Conservation (phyloP, 2,797 vertebrate species). For the Eptatretus atami region DNA sequence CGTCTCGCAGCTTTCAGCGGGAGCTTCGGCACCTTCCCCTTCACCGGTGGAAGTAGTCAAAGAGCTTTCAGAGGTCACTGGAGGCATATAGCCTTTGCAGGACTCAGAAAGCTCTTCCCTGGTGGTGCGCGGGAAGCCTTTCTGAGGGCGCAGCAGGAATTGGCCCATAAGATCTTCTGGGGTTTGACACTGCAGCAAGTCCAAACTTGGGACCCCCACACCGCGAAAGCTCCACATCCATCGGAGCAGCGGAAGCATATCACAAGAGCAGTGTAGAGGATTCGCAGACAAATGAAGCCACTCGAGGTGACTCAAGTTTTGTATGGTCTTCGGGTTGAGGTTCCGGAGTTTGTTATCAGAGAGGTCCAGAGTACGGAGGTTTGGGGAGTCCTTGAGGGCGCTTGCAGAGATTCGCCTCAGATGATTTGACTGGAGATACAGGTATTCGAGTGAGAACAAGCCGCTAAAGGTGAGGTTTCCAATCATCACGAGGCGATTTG, state of each 20-base stretch:
- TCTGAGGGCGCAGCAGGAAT: too few relatives aligned
- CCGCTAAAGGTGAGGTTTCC: not conserved
- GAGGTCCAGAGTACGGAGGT: not conserved
- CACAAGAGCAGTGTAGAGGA: slow-evolving; percentile 1
- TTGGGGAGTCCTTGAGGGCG: not conserved
- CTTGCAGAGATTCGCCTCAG: not conserved
- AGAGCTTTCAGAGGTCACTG: not conserved
- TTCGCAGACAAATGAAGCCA: not conserved
- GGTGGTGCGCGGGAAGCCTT: too few relatives aligned
- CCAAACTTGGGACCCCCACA: slow-evolving; percentile 14
- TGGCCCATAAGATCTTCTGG: too few relatives aligned
- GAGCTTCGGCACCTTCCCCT: not conserved
- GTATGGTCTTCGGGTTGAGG: slow-evolving; percentile 2
- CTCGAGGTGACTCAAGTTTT: not conserved
- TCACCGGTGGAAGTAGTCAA: not conserved
- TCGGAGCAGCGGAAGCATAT: not conserved
- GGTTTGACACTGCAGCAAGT: too few relatives aligned
- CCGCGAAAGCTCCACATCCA: not conserved
- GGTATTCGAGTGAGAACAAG: not conserved
- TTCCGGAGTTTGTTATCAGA: not conserved
- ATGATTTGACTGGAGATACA: slow-evolving; percentile 2
- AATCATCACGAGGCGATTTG: not conserved
- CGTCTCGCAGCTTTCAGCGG: not conserved
- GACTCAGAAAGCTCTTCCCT: too few relatives aligned
- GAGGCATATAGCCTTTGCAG: too few relatives aligned